Evolutionary conservation across 2,888 invertebrate genomes (phyloP).

Genomic region (Synanthedon tipuliformis): DNA sequence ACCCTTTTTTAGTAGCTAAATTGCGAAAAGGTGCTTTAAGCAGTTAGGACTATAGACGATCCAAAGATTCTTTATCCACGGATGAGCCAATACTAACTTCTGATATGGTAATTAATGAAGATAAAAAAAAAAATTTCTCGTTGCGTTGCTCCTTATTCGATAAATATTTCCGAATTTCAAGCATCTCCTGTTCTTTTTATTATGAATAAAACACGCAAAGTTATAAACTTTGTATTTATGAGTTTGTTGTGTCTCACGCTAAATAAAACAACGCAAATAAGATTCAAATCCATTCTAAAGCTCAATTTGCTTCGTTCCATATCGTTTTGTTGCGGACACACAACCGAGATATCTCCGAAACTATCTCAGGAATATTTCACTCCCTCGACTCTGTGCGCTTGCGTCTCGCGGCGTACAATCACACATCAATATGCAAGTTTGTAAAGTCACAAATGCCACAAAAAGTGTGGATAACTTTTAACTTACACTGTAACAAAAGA

Average conservation of each 20-base stretch:
- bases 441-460: not conserved
- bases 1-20: too few relatives aligned
- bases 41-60: too few relatives aligned
- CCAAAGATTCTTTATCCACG: too few relatives aligned
- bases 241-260: not conserved
- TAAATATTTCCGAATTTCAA: too few relatives aligned
- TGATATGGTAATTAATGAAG: too few relatives aligned
- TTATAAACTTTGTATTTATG: not conserved
- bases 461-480: not conserved
- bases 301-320: slow-evolving; percentile 54
- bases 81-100: too few relatives aligned
- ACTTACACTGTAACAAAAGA: slow-evolving; percentile 1
- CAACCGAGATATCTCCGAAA: slow-evolving; percentile 47
- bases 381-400: slow-evolving; percentile 22
- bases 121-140: too few relatives aligned
- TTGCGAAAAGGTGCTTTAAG: too few relatives aligned
- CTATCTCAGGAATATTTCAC: slow-evolving; percentile 59
- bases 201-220: not conserved
- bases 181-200: too few relatives aligned
- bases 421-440: slow-evolving; percentile 5
- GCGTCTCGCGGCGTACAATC: slow-evolving; percentile 11
- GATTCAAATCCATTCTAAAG: slow-evolving; percentile 36
- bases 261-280: slow-evolving; percentile 8
- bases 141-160: too few relatives aligned
- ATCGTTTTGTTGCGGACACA: slow-evolving; percentile 52